These are phyloP conservation scores for Drosophila serrata DNA, from an alignment of 1,140 invertebrate species.

Conservation along the genomic window DNA sequence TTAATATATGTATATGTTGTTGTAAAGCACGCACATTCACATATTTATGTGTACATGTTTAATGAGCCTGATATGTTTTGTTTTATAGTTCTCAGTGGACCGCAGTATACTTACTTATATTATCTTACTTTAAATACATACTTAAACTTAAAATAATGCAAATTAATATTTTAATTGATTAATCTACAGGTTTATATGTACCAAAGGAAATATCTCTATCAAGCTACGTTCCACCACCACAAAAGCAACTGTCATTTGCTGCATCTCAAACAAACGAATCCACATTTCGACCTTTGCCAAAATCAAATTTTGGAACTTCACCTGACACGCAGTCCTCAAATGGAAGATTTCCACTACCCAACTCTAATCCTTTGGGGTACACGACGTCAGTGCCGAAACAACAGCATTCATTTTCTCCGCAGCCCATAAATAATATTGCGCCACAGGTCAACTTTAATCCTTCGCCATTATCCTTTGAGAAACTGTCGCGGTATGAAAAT, in stretches of 20 bases:
- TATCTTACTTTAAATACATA: neutral
- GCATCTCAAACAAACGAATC: neutral
- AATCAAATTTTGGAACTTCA: neutral
- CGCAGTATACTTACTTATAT: neutral
- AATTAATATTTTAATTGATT: conserved; percentile 1
- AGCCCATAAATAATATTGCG: conserved; percentile 11
- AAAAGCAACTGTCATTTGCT: conserved; percentile 16
- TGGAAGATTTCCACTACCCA: conserved; percentile 33
- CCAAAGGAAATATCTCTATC: conserved; percentile 81
- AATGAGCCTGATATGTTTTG: neutral
- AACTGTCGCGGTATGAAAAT: conserved; percentile 74
- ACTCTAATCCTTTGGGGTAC: conserved; percentile 10
- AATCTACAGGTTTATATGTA: conserved; percentile 69
- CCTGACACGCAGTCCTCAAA: neutral
- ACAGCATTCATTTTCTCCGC: conserved; percentile 24
- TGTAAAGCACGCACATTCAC: neutral
- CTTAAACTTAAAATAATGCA: neutral
- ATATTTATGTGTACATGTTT: neutral
- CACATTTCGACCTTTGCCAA: neutral
- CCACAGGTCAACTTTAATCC: conserved; percentile 69
- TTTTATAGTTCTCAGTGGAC: neutral
- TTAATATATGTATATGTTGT: too few species aligned
- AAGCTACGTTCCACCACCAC: conserved; percentile 71
- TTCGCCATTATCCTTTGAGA: conserved; percentile 71
- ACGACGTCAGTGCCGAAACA: conserved; percentile 32